A percentile compares a stretch with the other conserved stretches of the same genome.
Conservation (phyloP, 2,888 invertebrate genomes). For the Cataglyphis altisquamis region DNA sequence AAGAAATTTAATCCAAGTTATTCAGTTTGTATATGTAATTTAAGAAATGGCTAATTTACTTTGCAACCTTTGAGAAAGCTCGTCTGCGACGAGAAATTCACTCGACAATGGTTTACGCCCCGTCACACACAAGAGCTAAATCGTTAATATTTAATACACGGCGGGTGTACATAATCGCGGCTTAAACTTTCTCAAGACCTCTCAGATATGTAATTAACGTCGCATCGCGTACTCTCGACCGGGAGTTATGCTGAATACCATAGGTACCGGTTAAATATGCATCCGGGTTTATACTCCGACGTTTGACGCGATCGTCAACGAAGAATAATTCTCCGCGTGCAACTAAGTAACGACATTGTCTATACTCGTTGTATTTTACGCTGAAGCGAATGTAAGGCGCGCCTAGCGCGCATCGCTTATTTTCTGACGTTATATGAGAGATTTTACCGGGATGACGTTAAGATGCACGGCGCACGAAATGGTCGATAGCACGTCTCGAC, state of each 20-base stretch:
- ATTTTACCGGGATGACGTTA: conserved; percentile 36
- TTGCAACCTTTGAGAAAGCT: neutral
- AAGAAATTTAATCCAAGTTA: neutral
- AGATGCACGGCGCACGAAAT: conserved; percentile 5
- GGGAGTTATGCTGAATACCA: conserved; percentile 34
- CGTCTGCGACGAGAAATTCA: neutral
- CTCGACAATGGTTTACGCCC: neutral
- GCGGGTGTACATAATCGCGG: neutral
- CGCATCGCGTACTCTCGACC: neutral
- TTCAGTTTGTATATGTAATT: neutral
- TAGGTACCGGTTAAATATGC: conserved; percentile 70
- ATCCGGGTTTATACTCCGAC: conserved; percentile 71
- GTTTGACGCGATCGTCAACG: conserved; percentile 76
- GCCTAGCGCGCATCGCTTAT: conserved; percentile 9
- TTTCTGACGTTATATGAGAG: conserved; percentile 21
- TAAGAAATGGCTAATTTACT: neutral
- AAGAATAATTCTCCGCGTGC: conserved; percentile 72
- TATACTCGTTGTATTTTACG: conserved; percentile 66
- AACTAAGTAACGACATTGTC: conserved; percentile 76
- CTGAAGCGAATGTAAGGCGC: conserved; percentile 67
- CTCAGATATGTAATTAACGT: conserved; percentile 21
- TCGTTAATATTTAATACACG: conserved; percentile 32
- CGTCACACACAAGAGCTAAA: neutral
- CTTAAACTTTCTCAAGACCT: conserved; percentile 22
- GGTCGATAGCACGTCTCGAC: conserved; percentile 40